These are phyloP conservation scores for Erithacus rubecula DNA, from an alignment of 2,797 vertebrate genomes.

Conservation along the genomic window DNA sequence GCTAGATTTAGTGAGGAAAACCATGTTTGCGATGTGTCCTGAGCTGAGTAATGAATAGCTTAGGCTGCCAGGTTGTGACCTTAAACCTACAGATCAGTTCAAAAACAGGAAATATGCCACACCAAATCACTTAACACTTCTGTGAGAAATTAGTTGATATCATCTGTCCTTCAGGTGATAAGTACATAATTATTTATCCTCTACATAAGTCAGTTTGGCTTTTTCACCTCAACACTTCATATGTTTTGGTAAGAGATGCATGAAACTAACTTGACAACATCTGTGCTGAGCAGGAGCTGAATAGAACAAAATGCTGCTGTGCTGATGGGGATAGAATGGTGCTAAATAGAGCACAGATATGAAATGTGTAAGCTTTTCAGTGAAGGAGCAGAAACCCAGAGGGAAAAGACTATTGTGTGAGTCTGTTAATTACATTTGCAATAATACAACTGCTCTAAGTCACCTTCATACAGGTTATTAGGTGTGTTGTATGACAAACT, in stretches of 20 bases:
- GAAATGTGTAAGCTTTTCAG: neutral
- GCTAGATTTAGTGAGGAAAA: neutral
- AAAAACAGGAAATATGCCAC: conserved; percentile 43
- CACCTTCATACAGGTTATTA: neutral
- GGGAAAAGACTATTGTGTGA: neutral
- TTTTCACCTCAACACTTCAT: neutral
- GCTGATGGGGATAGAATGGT: neutral
- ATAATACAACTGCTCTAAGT: neutral
- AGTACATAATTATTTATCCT: neutral
- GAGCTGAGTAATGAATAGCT: neutral
- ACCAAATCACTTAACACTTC: neutral
- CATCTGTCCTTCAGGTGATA: neutral
- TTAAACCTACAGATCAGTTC: neutral
- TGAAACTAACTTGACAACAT: neutral
- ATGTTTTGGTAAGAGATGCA: neutral
- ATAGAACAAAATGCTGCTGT: neutral
- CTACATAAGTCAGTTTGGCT: neutral
- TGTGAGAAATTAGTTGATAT: neutral
- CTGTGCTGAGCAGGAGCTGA: neutral
- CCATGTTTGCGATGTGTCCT: neutral
- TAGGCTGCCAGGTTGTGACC: neutral
- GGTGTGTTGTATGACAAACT: neutral
- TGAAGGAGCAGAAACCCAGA: neutral
- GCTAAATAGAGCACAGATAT: neutral
- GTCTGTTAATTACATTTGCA: neutral